Conservation (phyloP, 1,140 invertebrate species). For the Zaprionus lachaisei region DNA sequence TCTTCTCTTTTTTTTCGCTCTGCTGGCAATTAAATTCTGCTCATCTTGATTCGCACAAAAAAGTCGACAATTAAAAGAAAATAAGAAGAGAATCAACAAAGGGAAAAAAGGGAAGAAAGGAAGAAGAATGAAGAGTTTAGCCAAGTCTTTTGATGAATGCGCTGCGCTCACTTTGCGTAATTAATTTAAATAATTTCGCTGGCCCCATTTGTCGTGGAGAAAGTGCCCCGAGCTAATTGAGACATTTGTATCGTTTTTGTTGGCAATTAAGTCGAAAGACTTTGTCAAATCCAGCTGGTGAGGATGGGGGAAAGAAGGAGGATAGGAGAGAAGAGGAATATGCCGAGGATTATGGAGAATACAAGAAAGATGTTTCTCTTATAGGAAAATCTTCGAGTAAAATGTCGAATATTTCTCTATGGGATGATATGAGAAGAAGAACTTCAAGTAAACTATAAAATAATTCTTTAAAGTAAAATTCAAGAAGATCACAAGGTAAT, state of each 20-base stretch:
- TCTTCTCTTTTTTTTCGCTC: not conserved
- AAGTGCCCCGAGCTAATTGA: slow-evolving; percentile 65
- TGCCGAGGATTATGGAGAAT: not conserved
- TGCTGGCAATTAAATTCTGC: slow-evolving; percentile 48
- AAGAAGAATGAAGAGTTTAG: not conserved
- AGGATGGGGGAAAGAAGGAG: not conserved
- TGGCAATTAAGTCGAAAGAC: slow-evolving; percentile 52
- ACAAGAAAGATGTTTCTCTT: not conserved
- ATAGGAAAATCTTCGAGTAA: no score
- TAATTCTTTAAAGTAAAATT: not conserved
- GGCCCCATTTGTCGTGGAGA: slow-evolving; percentile 50
- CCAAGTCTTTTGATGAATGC: slow-evolving; percentile 53
- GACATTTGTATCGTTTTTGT: slow-evolving; percentile 58
- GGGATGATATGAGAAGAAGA: not conserved
- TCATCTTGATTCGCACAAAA: slow-evolving; percentile 17
- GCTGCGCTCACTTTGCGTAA: slow-evolving; percentile 54
- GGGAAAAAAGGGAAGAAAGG: not conserved
- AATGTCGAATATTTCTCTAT: no score
- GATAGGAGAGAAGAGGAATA: not conserved
- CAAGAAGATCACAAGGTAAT: not conserved
- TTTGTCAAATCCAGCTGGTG: slow-evolving; percentile 20
- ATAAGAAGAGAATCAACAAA: slow-evolving; percentile 16
- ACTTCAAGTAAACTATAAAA: not conserved
- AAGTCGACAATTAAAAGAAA: slow-evolving; percentile 63
- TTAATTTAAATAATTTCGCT: slow-evolving; percentile 76